Conservation (phyloP, 1,140 invertebrate species). For the Pentalonia nigronervosa region DNA sequence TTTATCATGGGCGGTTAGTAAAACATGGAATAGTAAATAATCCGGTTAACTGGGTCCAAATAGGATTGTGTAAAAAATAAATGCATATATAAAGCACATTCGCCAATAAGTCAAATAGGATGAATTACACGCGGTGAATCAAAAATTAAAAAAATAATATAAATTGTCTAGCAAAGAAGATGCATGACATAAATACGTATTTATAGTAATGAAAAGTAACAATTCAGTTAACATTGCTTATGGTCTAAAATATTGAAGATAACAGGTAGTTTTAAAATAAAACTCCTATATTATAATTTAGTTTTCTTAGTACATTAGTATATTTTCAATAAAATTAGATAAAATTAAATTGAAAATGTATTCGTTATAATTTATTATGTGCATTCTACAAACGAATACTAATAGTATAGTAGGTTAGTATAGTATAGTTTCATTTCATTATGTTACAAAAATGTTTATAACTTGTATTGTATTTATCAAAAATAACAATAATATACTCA, state of each 20-base stretch:
- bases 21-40: background rate
- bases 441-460: background rate
- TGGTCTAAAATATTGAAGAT: background rate
- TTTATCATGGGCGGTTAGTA: background rate
- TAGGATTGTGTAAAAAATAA: conserved; percentile 17
- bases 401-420: no score
- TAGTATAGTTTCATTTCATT: background rate
- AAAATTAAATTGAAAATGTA: background rate
- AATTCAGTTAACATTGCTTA: background rate
- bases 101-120: background rate
- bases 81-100: background rate
- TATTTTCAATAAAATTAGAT: background rate
- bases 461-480: no score
- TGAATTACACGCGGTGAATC: background rate
- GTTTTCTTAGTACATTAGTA: background rate
- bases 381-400: background rate
- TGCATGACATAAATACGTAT: background rate
- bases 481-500: background rate
- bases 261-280: background rate
- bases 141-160: background rate
- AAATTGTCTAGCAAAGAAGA: background rate
- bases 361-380: background rate
- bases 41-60: background rate
- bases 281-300: background rate
- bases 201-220: background rate